Evolutionary conservation across 2,113 vertebrate genomes (phyloP), one percentile per base, ranked within the genome.

Genomic region (Oenanthe melanoleuca): DNA sequence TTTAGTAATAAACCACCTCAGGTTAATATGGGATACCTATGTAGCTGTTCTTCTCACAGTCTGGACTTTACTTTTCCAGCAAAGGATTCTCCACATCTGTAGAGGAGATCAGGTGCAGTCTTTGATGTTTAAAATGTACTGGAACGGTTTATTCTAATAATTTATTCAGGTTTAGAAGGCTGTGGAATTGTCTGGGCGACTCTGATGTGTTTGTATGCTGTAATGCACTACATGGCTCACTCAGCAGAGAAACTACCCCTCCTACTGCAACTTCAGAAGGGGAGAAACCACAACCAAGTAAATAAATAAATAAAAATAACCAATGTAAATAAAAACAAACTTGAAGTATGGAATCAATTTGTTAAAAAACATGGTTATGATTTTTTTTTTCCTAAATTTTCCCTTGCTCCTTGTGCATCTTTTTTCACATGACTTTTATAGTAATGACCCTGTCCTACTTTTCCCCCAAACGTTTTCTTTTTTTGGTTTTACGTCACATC

Each of bases 401-500:
- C 29, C 56, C 33, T 74, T 63, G 17, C 12, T 72, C 14, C 11
- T 22, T 15, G 52, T 29, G 8, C 20, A 59, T 64, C 24, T 59
- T 79, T 53, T 79, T 33, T 49, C 22, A 40, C 3, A 24, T 38
- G 16, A 4, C 3, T 80, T 89, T 80, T 44, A 45, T 23, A 21
- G 9, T 28, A 77, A 45, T 80, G 7, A 60, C 11, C 14, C 37
- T 67, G 13, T 53, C 15, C 6, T 75, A 42, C 4, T 29, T 56
- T 12, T 12, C 4, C 2, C 5, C 8, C 8, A 2, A 42, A 28
- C 1, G 15, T 28, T 61, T 47, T 12, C 3, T 11, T 21, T 65
- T 60, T 49, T 6, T 40, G 21, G 11, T 47, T 69, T 69, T 55
- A 3, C 31, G 24, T 52, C 2, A 1, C 17, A 38, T 29, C 9